phyloP scores from a whole-genome alignment of 1,140 invertebrate genomes.

The Asbolus verrucosus region DNA sequence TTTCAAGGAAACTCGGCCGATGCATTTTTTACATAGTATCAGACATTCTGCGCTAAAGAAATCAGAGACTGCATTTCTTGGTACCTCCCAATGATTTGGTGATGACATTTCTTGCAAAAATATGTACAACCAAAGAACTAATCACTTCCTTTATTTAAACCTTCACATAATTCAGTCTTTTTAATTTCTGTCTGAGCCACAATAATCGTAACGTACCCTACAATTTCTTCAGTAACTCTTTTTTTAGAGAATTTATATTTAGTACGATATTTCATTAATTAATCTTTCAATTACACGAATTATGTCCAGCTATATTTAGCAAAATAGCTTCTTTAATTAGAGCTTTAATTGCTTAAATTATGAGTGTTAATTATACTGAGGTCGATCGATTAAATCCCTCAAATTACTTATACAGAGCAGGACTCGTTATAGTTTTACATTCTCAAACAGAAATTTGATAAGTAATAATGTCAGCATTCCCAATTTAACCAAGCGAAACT shows the following conservation, averaged over 20 bases:
- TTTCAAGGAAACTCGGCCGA: slow-evolving; percentile 29
- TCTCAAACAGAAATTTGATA: too few species aligned
- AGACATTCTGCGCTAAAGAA: not conserved
- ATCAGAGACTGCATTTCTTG: too few species aligned
- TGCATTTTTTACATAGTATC: slow-evolving; percentile 17
- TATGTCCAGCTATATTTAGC: slow-evolving; percentile 41
- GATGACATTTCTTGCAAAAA: too few species aligned
- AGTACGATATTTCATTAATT: slow-evolving; percentile 40
- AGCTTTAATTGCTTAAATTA: slow-evolving; percentile 41
- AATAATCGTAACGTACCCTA: too few species aligned
- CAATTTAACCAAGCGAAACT: too few species aligned
- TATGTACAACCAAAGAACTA: too few species aligned
- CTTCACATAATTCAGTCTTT: too few species aligned
- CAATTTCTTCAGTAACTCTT: not conserved
- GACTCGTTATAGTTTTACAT: too few species aligned
- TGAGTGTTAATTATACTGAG: slow-evolving; percentile 23
- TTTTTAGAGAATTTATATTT: slow-evolving; percentile 15
- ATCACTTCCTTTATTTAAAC: too few species aligned
- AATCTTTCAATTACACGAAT: slow-evolving; percentile 43
- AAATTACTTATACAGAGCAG: too few species aligned
- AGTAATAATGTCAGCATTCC: not conserved
- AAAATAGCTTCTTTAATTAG: slow-evolving; percentile 42
- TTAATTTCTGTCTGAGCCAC: too few species aligned
- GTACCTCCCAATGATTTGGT: too few species aligned
- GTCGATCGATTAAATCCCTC: not conserved